Evolutionary conservation across 2,888 invertebrate species (phyloP).

Genomic region (Micropterix aruncella): DNA sequence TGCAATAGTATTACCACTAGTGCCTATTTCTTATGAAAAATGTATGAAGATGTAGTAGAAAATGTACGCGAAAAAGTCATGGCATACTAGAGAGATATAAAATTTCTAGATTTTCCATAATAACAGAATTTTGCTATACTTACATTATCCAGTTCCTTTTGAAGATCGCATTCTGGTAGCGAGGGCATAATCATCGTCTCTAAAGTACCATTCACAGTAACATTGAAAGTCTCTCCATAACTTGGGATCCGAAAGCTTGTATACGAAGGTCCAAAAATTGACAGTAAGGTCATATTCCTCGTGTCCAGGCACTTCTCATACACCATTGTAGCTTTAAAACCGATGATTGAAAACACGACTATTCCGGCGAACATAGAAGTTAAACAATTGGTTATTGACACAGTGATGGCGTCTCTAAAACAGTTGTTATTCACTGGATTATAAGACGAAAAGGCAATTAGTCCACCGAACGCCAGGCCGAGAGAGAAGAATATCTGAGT

Average conservation of each 20-base stretch:
- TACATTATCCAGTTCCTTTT: constrained; percentile 80
- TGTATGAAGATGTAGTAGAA: too few species aligned
- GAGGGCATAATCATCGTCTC: constrained; percentile 47
- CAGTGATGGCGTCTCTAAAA: constrained; percentile 84
- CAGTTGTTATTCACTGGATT: constrained; percentile 96
- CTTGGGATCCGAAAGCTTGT: constrained; percentile 34
- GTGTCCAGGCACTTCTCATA: constrained; percentile 58
- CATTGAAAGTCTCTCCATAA: constrained; percentile 38
- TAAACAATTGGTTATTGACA: constrained; percentile 84
- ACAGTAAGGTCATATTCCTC: constrained; percentile 44
- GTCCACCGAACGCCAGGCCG: constrained; percentile 88
- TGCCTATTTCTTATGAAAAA: too few species aligned
- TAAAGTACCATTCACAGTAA: constrained; percentile 37
- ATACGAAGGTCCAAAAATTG: constrained; percentile 38
- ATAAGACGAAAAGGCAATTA: constrained; percentile 93
- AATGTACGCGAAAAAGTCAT: too few species aligned
- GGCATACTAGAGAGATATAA: too few species aligned
- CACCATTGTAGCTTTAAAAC: constrained; percentile 80
- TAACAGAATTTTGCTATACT: constrained; percentile 31
- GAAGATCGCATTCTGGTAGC: constrained; percentile 64
- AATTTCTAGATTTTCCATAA: background rate
- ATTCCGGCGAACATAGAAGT: constrained; percentile 96
- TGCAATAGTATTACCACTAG: too few species aligned
- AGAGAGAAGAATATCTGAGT: constrained; percentile 96
- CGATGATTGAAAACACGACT: constrained; percentile 91